Evolutionary conservation across 2,888 invertebrate species (phyloP), one percentile per base, ranked within the genome.

Genomic region (Dryocosmus kuriphilus): DNA sequence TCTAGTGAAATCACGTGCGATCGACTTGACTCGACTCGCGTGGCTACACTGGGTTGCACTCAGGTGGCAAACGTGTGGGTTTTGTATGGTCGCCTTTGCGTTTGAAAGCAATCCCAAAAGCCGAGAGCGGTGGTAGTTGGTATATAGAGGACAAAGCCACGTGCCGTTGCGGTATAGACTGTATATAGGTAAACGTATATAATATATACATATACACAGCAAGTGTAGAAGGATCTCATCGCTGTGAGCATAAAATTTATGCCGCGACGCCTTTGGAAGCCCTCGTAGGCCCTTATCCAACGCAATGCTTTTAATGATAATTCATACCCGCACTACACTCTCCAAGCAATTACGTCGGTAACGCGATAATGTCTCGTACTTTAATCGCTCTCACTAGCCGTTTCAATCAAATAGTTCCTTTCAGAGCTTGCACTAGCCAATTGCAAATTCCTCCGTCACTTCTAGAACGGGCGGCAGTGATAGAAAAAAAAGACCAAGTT

Each of bases 301-400:
- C 62, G 32, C 62, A 62, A 61, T 32, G 32, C 62, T 22, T 57
- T 57, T 24, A 22, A 85, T 86, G 86, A 87, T 88, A 87, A 87
- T 87, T 88, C 86, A 86, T 86, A 77, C 79, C 75, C 79, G 82
- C 83, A 83, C 78, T 84, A 86, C 83, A 84, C 87, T 86, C 86
- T 82, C 81, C 79, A 78, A 77, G 79, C 85, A 85, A 88, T 88
- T 86, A 86, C 83, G 81, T 81, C 80, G 85, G 83, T 86, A 85
- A 86, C 78, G 83, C 83, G 86, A 86, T 85, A 84, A 86, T 84
- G 80, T 85, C 77, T 81, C 78, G 78, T 57, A 75, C 75, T 71
- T 74, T 78, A 76, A 82, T 80, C 78, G 75, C 35, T 27, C 67
- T n/a, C n/a, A n/a, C n/a, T 22, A 57, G 55, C 22, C 11, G 9